These are phyloP conservation scores for Dinothrombium tinctorium DNA, from an alignment of 1,140 invertebrate genomes.

Conservation along the genomic window DNA sequence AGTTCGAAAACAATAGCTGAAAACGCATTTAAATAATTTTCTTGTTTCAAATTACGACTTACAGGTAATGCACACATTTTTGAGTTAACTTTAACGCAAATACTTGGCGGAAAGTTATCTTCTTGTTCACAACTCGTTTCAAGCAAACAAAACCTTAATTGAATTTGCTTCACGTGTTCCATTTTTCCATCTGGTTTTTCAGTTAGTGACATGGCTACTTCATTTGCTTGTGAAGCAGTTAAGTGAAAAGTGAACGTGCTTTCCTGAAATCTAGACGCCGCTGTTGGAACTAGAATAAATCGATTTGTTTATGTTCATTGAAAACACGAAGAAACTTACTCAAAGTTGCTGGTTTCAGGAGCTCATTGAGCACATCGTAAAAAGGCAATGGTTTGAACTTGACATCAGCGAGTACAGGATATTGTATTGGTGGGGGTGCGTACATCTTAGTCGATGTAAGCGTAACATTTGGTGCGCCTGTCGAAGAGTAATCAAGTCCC, in stretches of 20 bases:
- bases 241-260: slow-evolving; percentile 64
- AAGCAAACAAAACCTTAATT: slow-evolving; percentile 67
- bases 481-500: slow-evolving; percentile 1
- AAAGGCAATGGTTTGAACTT: slow-evolving; percentile 71
- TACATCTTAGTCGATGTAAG: too few relatives aligned
- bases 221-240: slow-evolving; percentile 59
- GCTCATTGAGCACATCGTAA: slow-evolving; percentile 61
- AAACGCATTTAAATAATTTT: background rate
- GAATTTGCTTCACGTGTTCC: slow-evolving; percentile 54
- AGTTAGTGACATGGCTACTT: slow-evolving; percentile 55
- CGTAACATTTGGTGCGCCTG: too few relatives aligned
- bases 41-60: slow-evolving; percentile 24
- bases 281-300: slow-evolving; percentile 28
- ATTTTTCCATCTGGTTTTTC: slow-evolving; percentile 38
- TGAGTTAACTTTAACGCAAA: slow-evolving; percentile 82
- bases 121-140: slow-evolving; percentile 79
- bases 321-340: too few relatives aligned
- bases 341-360: slow-evolving; percentile 42
- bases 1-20: background rate
- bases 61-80: slow-evolving; percentile 74
- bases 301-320: background rate
- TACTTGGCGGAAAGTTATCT: slow-evolving; percentile 80
- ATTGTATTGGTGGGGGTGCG: background rate
- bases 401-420: slow-evolving; percentile 36
- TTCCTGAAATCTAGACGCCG: slow-evolving; percentile 51